A percentile compares a stretch with the other conserved stretches of the same genome.
Evolutionary conservation across 2,797 vertebrate species (phyloP).

Genomic region (Chiroxiphia lanceolata): DNA sequence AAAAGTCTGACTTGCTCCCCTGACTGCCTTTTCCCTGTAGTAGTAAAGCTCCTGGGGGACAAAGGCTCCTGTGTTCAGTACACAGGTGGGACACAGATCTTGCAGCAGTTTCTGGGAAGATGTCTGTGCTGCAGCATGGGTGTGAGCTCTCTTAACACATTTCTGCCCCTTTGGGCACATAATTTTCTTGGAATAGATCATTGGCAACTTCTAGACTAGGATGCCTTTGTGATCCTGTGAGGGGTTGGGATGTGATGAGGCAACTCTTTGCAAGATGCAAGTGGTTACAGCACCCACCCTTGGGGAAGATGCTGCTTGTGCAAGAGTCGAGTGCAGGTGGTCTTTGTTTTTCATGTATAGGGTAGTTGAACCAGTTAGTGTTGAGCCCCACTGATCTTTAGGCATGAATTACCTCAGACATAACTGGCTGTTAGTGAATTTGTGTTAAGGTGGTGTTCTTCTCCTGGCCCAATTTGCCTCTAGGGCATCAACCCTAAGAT

Average conservation of each 20-base stretch:
- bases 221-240: background rate
- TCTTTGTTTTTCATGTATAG: background rate
- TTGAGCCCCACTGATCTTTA: background rate
- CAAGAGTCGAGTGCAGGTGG: rapidly evolving
- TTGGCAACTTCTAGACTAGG: background rate
- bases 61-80: background rate
- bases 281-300: background rate
- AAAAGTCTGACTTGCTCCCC: background rate
- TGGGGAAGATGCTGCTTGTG: background rate
- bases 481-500: background rate
- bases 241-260: background rate
- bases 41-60: background rate
- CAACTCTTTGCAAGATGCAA: background rate
- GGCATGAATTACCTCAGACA: background rate
- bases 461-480: background rate
- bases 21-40: background rate
- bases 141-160: background rate
- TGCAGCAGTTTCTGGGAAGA: background rate
- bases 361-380: background rate
- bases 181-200: background rate
- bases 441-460: background rate
- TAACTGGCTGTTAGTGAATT: background rate
- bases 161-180: background rate
- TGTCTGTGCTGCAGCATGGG: background rate
- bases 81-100: background rate